phyloP scores from a whole-genome alignment of 1,140 invertebrate species.

The Contarinia nasturtii region DNA sequence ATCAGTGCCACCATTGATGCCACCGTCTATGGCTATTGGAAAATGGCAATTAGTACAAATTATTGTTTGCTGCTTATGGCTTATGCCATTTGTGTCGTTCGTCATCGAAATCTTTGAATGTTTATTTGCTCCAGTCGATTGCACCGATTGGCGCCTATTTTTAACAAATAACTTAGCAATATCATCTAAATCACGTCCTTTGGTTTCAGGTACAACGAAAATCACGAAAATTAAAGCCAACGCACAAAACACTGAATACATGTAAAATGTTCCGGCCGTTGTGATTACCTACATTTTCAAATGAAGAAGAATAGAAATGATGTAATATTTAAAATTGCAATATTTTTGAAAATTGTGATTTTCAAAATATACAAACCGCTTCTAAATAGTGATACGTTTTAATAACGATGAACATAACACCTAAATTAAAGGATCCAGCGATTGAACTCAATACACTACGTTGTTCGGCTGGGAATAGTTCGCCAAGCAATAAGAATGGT shows the following conservation, averaged over 20 bases:
- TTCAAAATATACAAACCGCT: slow-evolving; percentile 7
- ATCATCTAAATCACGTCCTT: slow-evolving; percentile 44
- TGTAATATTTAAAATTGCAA: slow-evolving; percentile 1
- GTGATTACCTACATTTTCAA: slow-evolving; percentile 15
- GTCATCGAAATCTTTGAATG: no score
- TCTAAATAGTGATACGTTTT: slow-evolving; percentile 33
- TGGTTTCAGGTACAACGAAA: slow-evolving; percentile 47
- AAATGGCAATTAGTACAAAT: no score
- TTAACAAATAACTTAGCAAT: slow-evolving; percentile 19
- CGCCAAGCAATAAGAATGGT: slow-evolving; percentile 57
- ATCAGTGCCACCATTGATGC: no score
- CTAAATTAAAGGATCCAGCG: slow-evolving; percentile 57
- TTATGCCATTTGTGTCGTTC: no score
- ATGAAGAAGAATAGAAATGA: no score
- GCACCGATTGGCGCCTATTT: background rate
- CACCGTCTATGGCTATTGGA: no score
- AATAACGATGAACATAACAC: slow-evolving; percentile 65
- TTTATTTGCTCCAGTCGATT: no score
- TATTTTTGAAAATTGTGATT: background rate
- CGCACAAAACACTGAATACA: slow-evolving; percentile 52
- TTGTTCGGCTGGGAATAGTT: slow-evolving; percentile 52
- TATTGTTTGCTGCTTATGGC: no score
- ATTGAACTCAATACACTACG: slow-evolving; percentile 55
- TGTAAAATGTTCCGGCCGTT: slow-evolving; percentile 46
- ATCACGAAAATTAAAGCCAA: slow-evolving; percentile 38